Base-by-base conservation (phyloP, 2,888 invertebrate genomes). In the Sarcophaga rosellei region DNA sequence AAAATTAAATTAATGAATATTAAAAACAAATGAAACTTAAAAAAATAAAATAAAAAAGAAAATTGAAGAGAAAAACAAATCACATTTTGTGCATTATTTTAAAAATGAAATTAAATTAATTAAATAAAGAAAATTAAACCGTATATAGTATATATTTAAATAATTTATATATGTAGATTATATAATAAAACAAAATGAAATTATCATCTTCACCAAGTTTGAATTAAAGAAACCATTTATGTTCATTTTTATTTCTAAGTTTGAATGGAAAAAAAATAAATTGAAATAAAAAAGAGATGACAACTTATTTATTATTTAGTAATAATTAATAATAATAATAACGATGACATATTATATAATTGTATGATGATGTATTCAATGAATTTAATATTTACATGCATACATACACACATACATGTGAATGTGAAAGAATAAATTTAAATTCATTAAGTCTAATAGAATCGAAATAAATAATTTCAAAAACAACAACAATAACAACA, bases 11-110 rank as follows among this genome's bases (percentile, higher is more conserved):
- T 53, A 53, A 53, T 53, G 20, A 35, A 35, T 35, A 35, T 35
- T 35, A 21, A 59, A 62, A 23, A 75, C 15, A 23, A 75, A 63
- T 44, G 10, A 84, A 72, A 68, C 68, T 70, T 66, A 65, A 70
- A 84, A 74, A 80, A 63, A n/a, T 66, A 65, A 63, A 62, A 82
- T 81, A n/a, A 11, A n/a, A 72, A 74, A 68, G 69, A 84, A 69
- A 68, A 35, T 53, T 53, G 12, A 53, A 53, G 5, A 53, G 75
- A 68, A 84, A 86, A 87, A 79, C 81, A 87, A 84, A 86, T 86
- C 86, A 86, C 86, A 84, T 86, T 84, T 86, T 86, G 86, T 86
- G 86, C 86, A 86, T 86, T 87, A 87, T 85, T 85, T 85, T 82
- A 85, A 87, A 79, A 85, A 87, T 73, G 85, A 85, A 87, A 84